Base-by-base conservation (phyloP, 1,140 invertebrate genomes). In the Diploscapter pachys region DNA sequence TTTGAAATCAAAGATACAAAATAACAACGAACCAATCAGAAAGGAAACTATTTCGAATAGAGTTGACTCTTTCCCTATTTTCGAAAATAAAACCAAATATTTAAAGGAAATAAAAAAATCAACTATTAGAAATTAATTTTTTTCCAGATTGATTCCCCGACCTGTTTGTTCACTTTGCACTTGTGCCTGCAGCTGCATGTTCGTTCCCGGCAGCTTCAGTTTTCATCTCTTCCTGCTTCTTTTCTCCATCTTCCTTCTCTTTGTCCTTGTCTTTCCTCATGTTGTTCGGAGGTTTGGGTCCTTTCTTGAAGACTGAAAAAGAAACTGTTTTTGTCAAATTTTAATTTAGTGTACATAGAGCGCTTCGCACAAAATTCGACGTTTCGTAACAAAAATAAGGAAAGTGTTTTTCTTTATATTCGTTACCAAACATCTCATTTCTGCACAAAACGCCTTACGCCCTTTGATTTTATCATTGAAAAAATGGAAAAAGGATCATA, bases 221-320 rank as follows among this genome's bases (percentile, higher is more conserved):
- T 31, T 31, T 31, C 31, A 31, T 31, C 31, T 31, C 31, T 31
- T 31, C 31, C 31, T 61, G 13, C 53, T 70, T 54, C 1, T 73
- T 62, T 49, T 63, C 59, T 6, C 61, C 57, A 4, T 65, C 59
- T 11, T 56, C 62, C 3, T 76, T 63, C 50, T 61, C 48, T 51
- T 71, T 63, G 51, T 56, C 59, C 49, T 71, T 71, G 11, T 75
- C 54, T 13, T 76, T 76, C 31, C 62, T 62, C 71, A 72, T 76
- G 51, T 63, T 63, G 55, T 76, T 76, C 63, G 75, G 75, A 11
- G 75, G 75, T 59, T 76, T 76, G 11, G 75, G 75, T 4, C 75
- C 75, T 5, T 52, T 62, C n/a, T 50, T 53, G 8, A 57, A 61
- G 6, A n/a, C 63, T 53, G 8, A 48, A 62, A 75, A 61, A 48